Evolutionary conservation across 2,113 vertebrate species (phyloP).

Genomic region (Neolamprologus sp.): DNA sequence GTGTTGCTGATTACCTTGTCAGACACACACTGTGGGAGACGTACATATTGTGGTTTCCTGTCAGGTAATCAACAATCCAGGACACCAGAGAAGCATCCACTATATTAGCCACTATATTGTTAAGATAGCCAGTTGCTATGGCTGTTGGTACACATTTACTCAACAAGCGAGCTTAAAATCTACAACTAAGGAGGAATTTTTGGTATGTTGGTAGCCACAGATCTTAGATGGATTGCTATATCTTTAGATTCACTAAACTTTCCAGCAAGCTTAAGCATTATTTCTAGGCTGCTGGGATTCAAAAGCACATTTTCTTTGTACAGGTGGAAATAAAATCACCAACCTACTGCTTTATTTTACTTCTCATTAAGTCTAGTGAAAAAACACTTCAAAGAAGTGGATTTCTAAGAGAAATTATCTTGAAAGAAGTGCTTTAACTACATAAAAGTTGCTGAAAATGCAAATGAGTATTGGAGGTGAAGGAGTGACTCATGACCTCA

Average conservation of each 20-base stretch:
- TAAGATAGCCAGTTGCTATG: background rate
- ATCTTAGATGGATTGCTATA: background rate
- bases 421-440: background rate
- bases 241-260: background rate
- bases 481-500: background rate
- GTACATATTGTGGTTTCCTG: too few relatives aligned
- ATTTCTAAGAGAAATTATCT: background rate
- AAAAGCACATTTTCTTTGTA: background rate
- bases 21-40: too few relatives aligned
- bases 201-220: background rate
- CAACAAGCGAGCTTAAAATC: background rate
- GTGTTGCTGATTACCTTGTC: too few relatives aligned
- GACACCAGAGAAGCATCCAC: too few relatives aligned
- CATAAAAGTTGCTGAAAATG: background rate
- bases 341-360: background rate
- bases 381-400: background rate
- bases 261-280: background rate
- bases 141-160: background rate
- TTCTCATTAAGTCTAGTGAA: background rate
- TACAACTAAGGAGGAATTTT: background rate
- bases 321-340: background rate
- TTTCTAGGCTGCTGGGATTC: background rate
- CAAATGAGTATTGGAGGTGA: background rate
- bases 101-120: background rate
- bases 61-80: too few relatives aligned